phyloP scores from a whole-genome alignment of 2,797 vertebrate species.

The Smutsia gigantea region DNA sequence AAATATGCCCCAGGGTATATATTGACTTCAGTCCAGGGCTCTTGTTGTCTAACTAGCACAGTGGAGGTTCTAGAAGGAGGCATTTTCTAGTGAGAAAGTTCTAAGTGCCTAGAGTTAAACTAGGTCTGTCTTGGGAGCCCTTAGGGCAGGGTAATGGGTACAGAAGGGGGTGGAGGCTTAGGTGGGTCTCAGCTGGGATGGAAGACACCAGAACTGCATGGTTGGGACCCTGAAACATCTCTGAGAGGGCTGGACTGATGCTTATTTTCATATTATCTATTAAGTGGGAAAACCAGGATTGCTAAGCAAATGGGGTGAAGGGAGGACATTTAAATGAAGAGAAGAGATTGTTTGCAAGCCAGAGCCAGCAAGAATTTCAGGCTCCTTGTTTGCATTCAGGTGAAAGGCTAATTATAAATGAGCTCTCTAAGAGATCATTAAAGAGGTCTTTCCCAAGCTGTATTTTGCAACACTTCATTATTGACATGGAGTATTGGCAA shows the following conservation, averaged over 20 bases:
- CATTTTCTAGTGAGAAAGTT: conserved; percentile 40
- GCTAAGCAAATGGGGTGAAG: background rate
- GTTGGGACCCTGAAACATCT: background rate
- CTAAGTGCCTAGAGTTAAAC: background rate
- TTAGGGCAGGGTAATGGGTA: background rate
- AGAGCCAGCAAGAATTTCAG: background rate
- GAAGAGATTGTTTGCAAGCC: conserved; percentile 1
- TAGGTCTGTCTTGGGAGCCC: background rate
- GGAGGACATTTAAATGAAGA: background rate
- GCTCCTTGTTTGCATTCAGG: conserved; percentile 32
- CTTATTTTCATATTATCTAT: background rate
- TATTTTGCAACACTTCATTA: background rate
- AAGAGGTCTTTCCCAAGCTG: background rate
- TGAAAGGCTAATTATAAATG: conserved; percentile 54
- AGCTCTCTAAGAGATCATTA: background rate
- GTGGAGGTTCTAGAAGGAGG: background rate
- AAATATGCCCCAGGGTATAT: background rate
- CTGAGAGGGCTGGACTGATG: background rate
- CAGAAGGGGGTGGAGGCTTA: rapidly evolving
- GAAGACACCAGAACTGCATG: background rate
- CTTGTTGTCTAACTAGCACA: background rate
- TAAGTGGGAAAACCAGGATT: background rate
- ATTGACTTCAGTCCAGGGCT: background rate
- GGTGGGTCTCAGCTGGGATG: background rate
- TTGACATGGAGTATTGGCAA: background rate